These are phyloP conservation scores for Cataglyphis altisquamis DNA, from an alignment of 2,888 invertebrate genomes.

Conservation along the genomic window DNA sequence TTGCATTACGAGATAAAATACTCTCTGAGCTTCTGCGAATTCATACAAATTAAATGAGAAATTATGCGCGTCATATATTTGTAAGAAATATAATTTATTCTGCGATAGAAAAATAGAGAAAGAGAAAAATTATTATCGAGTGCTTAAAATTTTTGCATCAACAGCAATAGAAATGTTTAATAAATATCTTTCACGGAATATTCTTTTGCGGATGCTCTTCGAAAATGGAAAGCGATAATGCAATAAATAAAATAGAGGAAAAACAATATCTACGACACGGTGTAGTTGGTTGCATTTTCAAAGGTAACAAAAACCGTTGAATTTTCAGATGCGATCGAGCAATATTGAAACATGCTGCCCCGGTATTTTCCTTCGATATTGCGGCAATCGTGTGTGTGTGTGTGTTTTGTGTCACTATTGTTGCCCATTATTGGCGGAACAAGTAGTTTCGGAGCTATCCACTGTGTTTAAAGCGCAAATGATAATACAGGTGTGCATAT, in stretches of 20 bases:
- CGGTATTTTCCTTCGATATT: conserved; percentile 72
- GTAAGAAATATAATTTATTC: conserved; percentile 1
- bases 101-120: neutral
- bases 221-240: conserved; percentile 10
- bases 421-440: conserved; percentile 58
- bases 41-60: conserved; percentile 17
- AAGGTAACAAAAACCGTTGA: conserved; percentile 45
- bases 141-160: neutral
- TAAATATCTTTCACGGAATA: neutral
- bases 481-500: conserved; percentile 25
- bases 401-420: conserved; percentile 14
- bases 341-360: conserved; percentile 27
- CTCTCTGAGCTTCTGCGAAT: conserved; percentile 9
- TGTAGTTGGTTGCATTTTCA: conserved; percentile 42
- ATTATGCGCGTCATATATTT: neutral
- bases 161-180: neutral
- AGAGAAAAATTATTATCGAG: no score
- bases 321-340: conserved; percentile 10
- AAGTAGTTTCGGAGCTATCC: conserved; percentile 18
- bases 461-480: conserved; percentile 57
- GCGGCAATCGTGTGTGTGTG: conserved; percentile 36
- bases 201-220: conserved; percentile 6
- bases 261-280: conserved; percentile 15
- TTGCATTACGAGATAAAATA: conserved; percentile 23
- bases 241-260: conserved; percentile 25